These are phyloP conservation scores for Lobophora halterata DNA, from an alignment of 2,888 invertebrate species.

Conservation along the genomic window DNA sequence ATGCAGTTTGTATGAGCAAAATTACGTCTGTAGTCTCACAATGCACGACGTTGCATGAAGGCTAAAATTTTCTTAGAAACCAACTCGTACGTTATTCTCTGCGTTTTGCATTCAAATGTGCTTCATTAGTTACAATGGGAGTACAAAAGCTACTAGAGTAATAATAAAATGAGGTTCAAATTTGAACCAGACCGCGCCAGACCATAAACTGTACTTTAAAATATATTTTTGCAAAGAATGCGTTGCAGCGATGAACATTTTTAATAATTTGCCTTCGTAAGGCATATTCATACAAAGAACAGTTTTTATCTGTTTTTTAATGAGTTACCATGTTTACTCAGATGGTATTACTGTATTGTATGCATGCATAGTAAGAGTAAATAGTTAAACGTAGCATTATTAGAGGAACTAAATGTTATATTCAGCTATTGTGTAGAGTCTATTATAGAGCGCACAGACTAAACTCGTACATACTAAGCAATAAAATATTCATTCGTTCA, in stretches of 20 bases:
- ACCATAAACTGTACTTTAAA: constrained; percentile 13
- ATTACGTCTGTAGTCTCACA: constrained; percentile 25
- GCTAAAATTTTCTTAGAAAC: constrained; percentile 23
- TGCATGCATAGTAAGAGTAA: no score
- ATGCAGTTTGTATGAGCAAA: constrained; percentile 23
- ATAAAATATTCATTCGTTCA: no score
- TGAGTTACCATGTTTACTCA: no score
- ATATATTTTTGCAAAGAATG: constrained; percentile 15
- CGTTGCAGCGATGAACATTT: constrained; percentile 8
- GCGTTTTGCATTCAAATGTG: constrained; percentile 26
- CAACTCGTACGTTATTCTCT: constrained; percentile 23
- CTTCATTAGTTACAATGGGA: constrained; percentile 26
- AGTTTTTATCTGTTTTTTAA: no score
- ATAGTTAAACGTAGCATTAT: no score
- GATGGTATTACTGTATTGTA: no score
- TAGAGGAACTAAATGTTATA: no score
- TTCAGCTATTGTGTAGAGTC: no score
- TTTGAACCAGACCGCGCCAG: constrained; percentile 11
- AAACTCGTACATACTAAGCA: no score
- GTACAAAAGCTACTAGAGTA: constrained; percentile 21
- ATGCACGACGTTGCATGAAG: constrained; percentile 10
- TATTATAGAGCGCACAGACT: no score
- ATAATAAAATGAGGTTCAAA: constrained; percentile 17
- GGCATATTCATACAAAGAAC: no score
- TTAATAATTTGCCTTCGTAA: no score